Evolutionary conservation across 2,888 invertebrate genomes (phyloP), one percentile per base, ranked within the genome.

Genomic region (Apotomis betuletana): DNA sequence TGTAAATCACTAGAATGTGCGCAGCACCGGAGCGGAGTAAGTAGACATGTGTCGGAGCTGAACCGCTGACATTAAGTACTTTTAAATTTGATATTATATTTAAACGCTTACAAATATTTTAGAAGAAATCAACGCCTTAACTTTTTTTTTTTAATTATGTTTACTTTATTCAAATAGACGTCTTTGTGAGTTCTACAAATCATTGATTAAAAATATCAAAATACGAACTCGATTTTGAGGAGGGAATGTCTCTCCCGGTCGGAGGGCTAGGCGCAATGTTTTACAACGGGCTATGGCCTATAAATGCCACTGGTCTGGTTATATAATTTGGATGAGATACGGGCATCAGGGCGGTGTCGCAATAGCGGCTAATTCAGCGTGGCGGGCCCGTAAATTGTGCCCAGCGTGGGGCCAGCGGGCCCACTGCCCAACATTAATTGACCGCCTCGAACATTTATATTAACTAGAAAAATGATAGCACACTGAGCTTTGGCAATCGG

Each of bases 361-460:
- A 71, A 73, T 65, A 65, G 65, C 67, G 75, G 80, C 83, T 85
- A 84, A 87, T 86, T 86, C 86, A 84, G 84, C 83, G 83, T 80
- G 80, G 78, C 81, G 74, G 74, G 77, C 77, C 79, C 76, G 79
- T 88, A 88, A 88, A 88, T 87, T 80, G 79, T 79, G 77, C 70
- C 79, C 90, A 87, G 90, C 91, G 83, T 90, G 90, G 87, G 82
- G 88, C 87, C 89, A 78, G 80, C 75, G 87, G 82, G 88, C 87
- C 89, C 78, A 80, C 75, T 75, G 79, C 79, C 77, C 80, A 78
- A 78, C 79, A 80, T 85, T 87, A 87, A 88, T 88, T 87, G 87
- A 86, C 80, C 85, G 78, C 76, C 77, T 80, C 81, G 80, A 81
- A 84, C 87, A 85, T 87, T 88, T 87, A 86, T 87, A 85, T 78